Percentiles rank a stretch among this genome's conserved stretches.
Evolutionary conservation across 2,113 vertebrate genomes (phyloP).

Genomic region (Pristiophorus japonicus): DNA sequence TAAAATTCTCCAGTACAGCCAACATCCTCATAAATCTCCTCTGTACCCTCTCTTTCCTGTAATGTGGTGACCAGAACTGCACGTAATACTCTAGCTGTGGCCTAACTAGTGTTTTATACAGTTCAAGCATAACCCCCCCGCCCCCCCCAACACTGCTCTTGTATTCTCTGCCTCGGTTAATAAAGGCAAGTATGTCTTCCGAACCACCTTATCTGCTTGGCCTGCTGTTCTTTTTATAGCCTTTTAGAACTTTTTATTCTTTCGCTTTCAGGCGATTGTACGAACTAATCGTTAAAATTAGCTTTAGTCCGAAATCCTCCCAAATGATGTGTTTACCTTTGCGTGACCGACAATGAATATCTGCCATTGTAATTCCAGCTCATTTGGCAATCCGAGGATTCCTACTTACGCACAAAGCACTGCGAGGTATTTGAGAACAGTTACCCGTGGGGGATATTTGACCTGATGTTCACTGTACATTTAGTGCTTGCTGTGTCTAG

Average conservation of each 20-base stretch:
- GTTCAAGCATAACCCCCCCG: too few relatives aligned
- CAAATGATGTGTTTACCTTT: background rate
- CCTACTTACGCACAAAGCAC: background rate
- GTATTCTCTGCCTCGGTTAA: too few relatives aligned
- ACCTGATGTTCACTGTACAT: background rate
- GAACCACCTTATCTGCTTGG: too few relatives aligned
- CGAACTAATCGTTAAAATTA: background rate
- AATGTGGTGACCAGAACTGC: too few relatives aligned
- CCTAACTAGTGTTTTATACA: too few relatives aligned
- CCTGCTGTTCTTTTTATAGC: background rate
- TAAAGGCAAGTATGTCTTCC: too few relatives aligned
- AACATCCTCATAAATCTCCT: too few relatives aligned
- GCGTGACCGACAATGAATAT: background rate
- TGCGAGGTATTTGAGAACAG: background rate
- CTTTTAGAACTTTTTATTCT: background rate
- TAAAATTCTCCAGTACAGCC: too few relatives aligned
- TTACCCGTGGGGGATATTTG: background rate
- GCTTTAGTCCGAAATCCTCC: background rate
- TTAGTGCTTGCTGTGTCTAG: background rate
- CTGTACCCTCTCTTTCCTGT: too few relatives aligned
- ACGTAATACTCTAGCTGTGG: too few relatives aligned
- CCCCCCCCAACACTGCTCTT: too few relatives aligned
- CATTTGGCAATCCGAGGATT: background rate
- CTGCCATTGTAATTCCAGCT: background rate
- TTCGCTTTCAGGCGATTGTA: background rate